phyloP scores from a whole-genome alignment of 2,888 invertebrate genomes.

The Strigamia crassipes region DNA sequence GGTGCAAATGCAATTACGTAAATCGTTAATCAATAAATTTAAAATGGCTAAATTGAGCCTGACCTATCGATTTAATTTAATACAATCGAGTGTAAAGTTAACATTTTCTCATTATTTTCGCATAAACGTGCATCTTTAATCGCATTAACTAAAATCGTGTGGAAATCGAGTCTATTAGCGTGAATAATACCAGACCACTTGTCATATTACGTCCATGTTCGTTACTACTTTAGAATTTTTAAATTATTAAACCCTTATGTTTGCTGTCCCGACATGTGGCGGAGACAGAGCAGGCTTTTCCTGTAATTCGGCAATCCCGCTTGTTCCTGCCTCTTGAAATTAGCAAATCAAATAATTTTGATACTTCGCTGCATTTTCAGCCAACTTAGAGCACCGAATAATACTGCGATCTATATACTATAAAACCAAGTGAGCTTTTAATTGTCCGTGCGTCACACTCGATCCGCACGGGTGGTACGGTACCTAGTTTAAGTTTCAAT shows the following conservation, averaged over 20 bases:
- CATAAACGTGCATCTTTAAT: not conserved
- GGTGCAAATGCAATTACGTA: constrained; percentile 6
- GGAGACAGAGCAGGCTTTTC: not conserved
- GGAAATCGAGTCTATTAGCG: not conserved
- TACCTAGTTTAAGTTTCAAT: no score
- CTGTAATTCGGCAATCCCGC: not conserved
- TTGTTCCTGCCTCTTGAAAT: not conserved
- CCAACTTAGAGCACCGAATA: no score
- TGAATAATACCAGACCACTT: not conserved
- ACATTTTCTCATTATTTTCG: not conserved
- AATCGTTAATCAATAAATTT: constrained; percentile 5
- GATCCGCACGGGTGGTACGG: no score
- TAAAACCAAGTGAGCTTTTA: no score
- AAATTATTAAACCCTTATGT: not conserved
- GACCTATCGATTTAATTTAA: not conserved
- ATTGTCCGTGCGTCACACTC: no score
- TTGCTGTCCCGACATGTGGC: not conserved
- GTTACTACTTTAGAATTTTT: not conserved
- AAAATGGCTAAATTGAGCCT: not conserved
- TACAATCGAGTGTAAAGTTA: not conserved
- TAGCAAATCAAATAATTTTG: not conserved
- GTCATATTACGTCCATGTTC: not conserved
- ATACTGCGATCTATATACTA: no score
- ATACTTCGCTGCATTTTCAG: no score
- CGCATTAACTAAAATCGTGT: not conserved